Base-by-base conservation (phyloP, 2,113 vertebrate species). In the Xenopus borealis region DNA sequence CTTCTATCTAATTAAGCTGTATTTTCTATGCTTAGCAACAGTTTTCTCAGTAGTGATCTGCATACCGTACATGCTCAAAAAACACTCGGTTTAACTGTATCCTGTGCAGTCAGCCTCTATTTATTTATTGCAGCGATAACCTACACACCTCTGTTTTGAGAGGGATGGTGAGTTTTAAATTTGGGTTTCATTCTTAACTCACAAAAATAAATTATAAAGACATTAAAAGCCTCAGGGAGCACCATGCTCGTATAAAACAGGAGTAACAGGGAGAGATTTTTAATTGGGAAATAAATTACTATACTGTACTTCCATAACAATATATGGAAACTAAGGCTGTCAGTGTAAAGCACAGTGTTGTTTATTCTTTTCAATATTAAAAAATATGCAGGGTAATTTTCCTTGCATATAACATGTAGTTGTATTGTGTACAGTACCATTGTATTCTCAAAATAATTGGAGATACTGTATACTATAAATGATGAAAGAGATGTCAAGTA, bases 251-350 rank as follows among this genome's bases (percentile, higher is more conserved):
- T 74, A 67, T 75, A 67, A 67, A 46, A 53, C 62, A 66, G 55
- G 30, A 12, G 17, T 53, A 12, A 61, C 40, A 47, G 33, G 45
- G 33, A 47, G 30, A 73, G 66, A 73, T 73, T 52, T 27, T 73
- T 73, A 74, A 74, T 74, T 74, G 63, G 63, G 63, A 74, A 66
- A 74, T 74, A 74, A 74, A 74, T 74, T 66, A 74, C 17, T 20
- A 33, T 61, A 61, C 18, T 23, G 58, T 61, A 61, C 20, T 10
- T 23, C 23, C 23, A 27, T 61, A 13, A 50, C 47, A 50, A 16
- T 50, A 50, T 40, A 50, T 50, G 47, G 3, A 50, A 50, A 10
- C 3, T 4, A 12, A 50, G 47, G 47, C 14, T 50, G 11, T 16
- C 47, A 50, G 47, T 10, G 11, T 50, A 16, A 50, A 50, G 8